Evolutionary conservation across 1,140 invertebrate genomes (phyloP).

Genomic region (roundworm (Caenorhabditis elegans)): WBcel235 BX284605.5:14482001-14482500

Average conservation of each 20-base stretch:
- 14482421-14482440: not conserved
- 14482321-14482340: not conserved
- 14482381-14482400: not conserved
- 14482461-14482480: too few relatives aligned
- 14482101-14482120: not conserved
- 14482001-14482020: not conserved
- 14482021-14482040: too few relatives aligned
- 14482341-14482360: not conserved
- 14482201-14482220: too few relatives aligned
- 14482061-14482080: conserved; percentile 2
- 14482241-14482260: too few relatives aligned
- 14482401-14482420: not conserved
- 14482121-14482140: conserved; percentile 6
- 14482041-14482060: too few relatives aligned
- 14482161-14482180: not conserved
- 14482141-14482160: not conserved
- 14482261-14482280: too few relatives aligned
- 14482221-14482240: too few relatives aligned
- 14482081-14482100: not conserved
- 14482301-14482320: not conserved
- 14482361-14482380: conserved; percentile 26
- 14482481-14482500: too few relatives aligned
- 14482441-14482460: not conserved
- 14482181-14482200: not conserved
- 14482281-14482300: not conserved